phyloP scores from a whole-genome alignment of 2,797 vertebrate genomes.

The Sandelia bainsii region DNA sequence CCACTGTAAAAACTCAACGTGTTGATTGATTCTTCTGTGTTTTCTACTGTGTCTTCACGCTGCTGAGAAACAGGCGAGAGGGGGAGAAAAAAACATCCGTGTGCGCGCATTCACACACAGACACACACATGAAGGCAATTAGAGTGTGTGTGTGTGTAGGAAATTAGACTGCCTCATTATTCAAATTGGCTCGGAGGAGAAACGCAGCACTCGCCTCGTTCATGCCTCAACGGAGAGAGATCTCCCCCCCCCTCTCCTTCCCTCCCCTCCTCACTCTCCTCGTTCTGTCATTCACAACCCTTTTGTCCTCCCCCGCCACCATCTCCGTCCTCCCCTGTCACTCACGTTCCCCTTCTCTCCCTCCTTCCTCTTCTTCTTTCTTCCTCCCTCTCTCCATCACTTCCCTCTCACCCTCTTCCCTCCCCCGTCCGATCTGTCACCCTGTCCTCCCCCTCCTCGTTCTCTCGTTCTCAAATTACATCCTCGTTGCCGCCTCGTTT shows the following conservation, averaged over 20 bases:
- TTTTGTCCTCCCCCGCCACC: neutral
- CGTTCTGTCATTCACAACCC: constrained; percentile 4
- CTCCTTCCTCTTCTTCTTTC: neutral
- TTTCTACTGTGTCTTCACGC: no score
- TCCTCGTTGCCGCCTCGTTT: constrained; percentile 61
- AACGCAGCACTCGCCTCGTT: constrained; percentile 46
- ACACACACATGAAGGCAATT: constrained; percentile 34
- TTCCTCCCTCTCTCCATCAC: constrained; percentile 2
- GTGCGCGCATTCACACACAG: constrained; percentile 1
- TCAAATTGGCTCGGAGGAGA: constrained; percentile 62
- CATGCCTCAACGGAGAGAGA: constrained; percentile 36
- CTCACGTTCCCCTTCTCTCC: constrained; percentile 35
- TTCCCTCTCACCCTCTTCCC: neutral
- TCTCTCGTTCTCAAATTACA: constrained; percentile 60
- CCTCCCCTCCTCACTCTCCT: no score
- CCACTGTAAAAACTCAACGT: no score
- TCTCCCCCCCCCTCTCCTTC: neutral
- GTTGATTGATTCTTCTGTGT: no score
- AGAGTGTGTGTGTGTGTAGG: constrained; percentile 20
- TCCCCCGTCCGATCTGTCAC: neutral
- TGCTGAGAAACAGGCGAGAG: no score
- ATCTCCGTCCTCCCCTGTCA: constrained; percentile 10
- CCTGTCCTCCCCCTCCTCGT: constrained; percentile 13
- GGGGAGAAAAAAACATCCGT: no score
- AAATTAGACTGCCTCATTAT: constrained; percentile 62